Conservation (phyloP, 2,888 invertebrate species). For the Drosophila paranaensis region DNA sequence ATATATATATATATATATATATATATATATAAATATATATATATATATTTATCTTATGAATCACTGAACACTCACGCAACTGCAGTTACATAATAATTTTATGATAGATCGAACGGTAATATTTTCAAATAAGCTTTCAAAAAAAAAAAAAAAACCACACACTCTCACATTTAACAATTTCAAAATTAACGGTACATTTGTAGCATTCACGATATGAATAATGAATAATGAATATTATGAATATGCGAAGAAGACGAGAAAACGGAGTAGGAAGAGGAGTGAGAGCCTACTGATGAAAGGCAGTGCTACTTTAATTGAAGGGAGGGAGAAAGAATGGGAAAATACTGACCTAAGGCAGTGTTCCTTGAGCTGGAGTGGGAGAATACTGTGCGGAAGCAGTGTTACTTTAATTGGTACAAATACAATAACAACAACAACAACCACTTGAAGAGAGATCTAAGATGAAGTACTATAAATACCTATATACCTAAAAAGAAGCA, state of each 20-base stretch:
- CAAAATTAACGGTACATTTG: conserved; percentile 56
- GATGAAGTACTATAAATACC: conserved; percentile 69
- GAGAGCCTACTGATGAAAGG: neutral
- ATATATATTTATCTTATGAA: conserved; percentile 67
- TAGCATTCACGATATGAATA: conserved; percentile 22
- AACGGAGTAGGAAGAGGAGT: neutral
- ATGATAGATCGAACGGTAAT: conserved; percentile 38
- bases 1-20: conserved; percentile 62
- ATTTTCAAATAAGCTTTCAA: conserved; percentile 43
- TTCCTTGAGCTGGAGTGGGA: neutral
- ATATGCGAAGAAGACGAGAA: conserved; percentile 16
- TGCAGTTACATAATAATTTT: conserved; percentile 35
- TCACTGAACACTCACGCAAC: conserved; percentile 37
- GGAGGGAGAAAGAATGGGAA: neutral
- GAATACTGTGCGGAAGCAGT: conserved; percentile 22
- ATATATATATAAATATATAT: conserved; percentile 41
- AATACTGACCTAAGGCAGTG: conserved; percentile 24
- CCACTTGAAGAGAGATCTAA: conserved; percentile 13
- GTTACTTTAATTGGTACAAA: conserved; percentile 78
- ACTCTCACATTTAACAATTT: conserved; percentile 33
- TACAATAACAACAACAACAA: conserved; percentile 63
- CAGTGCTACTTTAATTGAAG: neutral
- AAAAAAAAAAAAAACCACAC: conserved; percentile 17
- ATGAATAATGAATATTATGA: conserved; percentile 27
- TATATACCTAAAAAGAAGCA: conserved; percentile 68